phyloP scores from a whole-genome alignment of 2,888 invertebrate species.

The Hypselothyrea guttata region DNA sequence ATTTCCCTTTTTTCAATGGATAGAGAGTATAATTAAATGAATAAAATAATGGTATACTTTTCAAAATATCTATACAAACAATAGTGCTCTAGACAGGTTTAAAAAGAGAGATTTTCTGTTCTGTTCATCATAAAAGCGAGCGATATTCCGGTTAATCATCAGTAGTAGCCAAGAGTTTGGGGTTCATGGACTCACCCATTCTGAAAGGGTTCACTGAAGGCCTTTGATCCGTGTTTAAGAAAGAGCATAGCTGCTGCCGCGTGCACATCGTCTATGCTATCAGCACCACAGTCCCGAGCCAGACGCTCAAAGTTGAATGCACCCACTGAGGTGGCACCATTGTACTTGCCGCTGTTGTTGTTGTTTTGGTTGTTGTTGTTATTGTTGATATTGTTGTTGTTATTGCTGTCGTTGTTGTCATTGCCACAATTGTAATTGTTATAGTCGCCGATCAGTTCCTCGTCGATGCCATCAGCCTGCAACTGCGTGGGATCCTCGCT shows the following conservation, averaged over 20 bases:
- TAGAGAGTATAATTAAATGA: too few relatives aligned
- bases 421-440: constrained; percentile 54
- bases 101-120: too few relatives aligned
- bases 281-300: constrained; percentile 82
- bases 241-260: constrained; percentile 94
- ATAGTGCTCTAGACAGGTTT: too few relatives aligned
- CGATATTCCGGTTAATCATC: too few relatives aligned
- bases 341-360: constrained; percentile 36
- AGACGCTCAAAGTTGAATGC: constrained; percentile 79
- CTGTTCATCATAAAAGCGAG: too few relatives aligned
- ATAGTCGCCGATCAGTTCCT: constrained; percentile 78
- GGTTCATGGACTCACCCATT: constrained; percentile 81
- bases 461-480: constrained; percentile 61
- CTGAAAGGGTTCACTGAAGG: constrained; percentile 83
- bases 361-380: constrained; percentile 28
- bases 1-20: too few relatives aligned
- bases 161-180: too few relatives aligned
- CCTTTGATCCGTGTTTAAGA: constrained; percentile 91
- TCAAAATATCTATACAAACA: too few relatives aligned
- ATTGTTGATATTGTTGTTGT: constrained; percentile 12
- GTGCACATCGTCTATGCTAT: constrained; percentile 89
- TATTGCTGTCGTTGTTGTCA: constrained; percentile 30
- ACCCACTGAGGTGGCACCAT: constrained; percentile 30
- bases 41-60: too few relatives aligned
- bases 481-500: constrained; percentile 54